These are phyloP conservation scores for Sialia sialis DNA, from an alignment of 2,113 vertebrate genomes.

Conservation along the genomic window DNA sequence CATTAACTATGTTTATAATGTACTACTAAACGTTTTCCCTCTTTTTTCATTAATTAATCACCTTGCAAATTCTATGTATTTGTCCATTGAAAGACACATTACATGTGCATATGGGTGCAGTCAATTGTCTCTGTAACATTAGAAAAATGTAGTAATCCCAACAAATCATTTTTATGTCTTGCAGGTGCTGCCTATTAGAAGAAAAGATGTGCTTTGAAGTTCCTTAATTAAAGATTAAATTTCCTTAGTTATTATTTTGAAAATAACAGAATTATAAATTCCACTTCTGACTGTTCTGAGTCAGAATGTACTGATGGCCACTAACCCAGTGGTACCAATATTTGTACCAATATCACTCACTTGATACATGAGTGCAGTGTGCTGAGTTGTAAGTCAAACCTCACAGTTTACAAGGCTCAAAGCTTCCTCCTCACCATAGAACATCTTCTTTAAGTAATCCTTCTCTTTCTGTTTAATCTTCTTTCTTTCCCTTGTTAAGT, in stretches of 20 bases:
- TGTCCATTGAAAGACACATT: conserved; percentile 31
- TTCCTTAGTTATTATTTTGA: conserved; percentile 33
- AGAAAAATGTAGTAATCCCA: conserved; percentile 41
- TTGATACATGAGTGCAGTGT: neutral
- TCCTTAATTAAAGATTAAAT: conserved; percentile 65
- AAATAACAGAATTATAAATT: conserved; percentile 6
- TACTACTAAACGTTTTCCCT: conserved; percentile 35
- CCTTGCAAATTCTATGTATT: conserved; percentile 10
- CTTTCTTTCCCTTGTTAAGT: conserved; percentile 42
- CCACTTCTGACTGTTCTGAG: neutral
- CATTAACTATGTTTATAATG: conserved; percentile 18
- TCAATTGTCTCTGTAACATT: conserved; percentile 11
- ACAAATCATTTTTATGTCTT: conserved; percentile 47
- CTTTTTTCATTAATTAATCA: conserved; percentile 30
- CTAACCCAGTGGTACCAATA: neutral
- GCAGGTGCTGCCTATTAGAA: conserved; percentile 53
- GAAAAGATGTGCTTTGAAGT: conserved; percentile 3
- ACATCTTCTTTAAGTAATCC: conserved; percentile 54
- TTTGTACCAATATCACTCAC: neutral
- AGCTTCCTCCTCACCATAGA: neutral
- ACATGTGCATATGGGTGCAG: conserved; percentile 9
- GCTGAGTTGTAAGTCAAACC: neutral
- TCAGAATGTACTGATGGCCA: neutral
- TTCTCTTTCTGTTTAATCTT: conserved; percentile 50
- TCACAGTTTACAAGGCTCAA: neutral